Conservation (phyloP, 64 coral and sea anemone species). For the Montipora cactus region DNA sequence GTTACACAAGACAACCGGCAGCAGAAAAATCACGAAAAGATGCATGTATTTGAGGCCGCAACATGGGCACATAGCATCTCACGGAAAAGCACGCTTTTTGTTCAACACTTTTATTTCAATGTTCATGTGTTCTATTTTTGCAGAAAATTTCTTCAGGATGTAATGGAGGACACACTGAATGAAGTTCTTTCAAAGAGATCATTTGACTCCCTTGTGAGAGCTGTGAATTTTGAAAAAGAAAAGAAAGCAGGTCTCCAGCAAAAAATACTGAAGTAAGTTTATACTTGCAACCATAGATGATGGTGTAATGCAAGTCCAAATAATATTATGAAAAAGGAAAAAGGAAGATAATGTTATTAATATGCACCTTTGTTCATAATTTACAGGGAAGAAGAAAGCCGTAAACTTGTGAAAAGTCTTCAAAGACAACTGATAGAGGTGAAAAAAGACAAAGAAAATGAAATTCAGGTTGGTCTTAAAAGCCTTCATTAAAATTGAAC, state of each 20-base stretch:
- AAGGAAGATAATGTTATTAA: not conserved
- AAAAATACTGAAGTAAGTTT: slow-evolving; percentile 94
- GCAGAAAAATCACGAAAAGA: not conserved
- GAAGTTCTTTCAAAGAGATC: slow-evolving; percentile 80
- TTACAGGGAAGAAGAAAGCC: slow-evolving; percentile 97
- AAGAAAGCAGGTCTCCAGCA: slow-evolving; percentile 96
- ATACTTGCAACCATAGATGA: not conserved
- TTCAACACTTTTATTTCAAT: not conserved
- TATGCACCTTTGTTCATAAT: not conserved
- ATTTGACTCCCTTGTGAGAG: slow-evolving; percentile 78
- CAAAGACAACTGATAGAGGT: slow-evolving; percentile 94
- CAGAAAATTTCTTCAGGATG: slow-evolving; percentile 97
- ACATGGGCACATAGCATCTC: too few species aligned
- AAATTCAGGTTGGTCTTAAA: slow-evolving; percentile 77
- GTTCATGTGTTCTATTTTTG: not conserved
- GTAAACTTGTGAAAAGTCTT: slow-evolving; percentile 92
- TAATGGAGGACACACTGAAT: slow-evolving; percentile 86
- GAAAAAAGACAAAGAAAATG: slow-evolving; percentile 97
- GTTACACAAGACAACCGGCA: not conserved
- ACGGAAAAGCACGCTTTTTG: too few species aligned
- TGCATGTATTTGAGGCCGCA: too few species aligned
- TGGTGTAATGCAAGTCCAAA: too few species aligned
- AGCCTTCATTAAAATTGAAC: not conserved
- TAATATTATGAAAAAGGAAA: not conserved
- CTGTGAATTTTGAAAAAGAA: slow-evolving; percentile 89